A percentile compares a stretch with the other conserved stretches of the same genome.
These are phyloP conservation scores for Drosophila rellima DNA, from an alignment of 2,888 invertebrate species.

Conservation along the genomic window DNA sequence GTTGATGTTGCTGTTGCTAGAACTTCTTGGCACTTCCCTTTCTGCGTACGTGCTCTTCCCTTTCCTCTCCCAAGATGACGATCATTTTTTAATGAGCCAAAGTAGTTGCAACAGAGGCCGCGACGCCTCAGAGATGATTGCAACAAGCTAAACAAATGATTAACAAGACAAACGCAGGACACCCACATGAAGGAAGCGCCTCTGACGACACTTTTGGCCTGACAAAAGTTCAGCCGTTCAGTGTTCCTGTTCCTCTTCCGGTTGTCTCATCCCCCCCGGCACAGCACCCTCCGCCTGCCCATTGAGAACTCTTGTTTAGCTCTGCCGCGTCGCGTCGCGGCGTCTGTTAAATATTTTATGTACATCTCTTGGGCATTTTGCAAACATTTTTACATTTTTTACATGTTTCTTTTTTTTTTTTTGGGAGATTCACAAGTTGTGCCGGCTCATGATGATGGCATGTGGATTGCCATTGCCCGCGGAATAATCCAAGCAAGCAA, in stretches of 20 bases:
- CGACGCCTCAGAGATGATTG: conserved; percentile 62
- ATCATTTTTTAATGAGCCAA: conserved; percentile 68
- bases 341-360: conserved; percentile 85
- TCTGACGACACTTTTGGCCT: conserved; percentile 43
- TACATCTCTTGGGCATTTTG: conserved; percentile 83
- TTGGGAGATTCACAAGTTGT: conserved; percentile 58
- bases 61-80: conserved; percentile 42
- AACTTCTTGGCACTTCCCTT: conserved; percentile 33
- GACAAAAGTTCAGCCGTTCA: conserved; percentile 32
- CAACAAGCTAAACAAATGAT: conserved; percentile 68
- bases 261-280: not conserved
- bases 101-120: conserved; percentile 23
- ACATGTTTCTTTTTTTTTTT: conserved; percentile 43
- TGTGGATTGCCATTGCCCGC: conserved; percentile 64
- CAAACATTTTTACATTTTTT: conserved; percentile 74
- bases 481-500: conserved; percentile 76
- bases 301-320: not conserved
- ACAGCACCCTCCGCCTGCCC: not conserved
- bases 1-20: conserved; percentile 24
- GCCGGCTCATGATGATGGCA: conserved; percentile 65
- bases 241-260: not conserved
- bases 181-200: conserved; percentile 40
- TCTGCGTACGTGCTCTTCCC: not conserved
- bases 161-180: conserved; percentile 60
- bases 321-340: conserved; percentile 21